A percentile compares a stretch with the other conserved stretches of the same genome.
Evolutionary conservation across 2,888 invertebrate genomes (phyloP).

Genomic region (Lasioglossum calceatum): DNA sequence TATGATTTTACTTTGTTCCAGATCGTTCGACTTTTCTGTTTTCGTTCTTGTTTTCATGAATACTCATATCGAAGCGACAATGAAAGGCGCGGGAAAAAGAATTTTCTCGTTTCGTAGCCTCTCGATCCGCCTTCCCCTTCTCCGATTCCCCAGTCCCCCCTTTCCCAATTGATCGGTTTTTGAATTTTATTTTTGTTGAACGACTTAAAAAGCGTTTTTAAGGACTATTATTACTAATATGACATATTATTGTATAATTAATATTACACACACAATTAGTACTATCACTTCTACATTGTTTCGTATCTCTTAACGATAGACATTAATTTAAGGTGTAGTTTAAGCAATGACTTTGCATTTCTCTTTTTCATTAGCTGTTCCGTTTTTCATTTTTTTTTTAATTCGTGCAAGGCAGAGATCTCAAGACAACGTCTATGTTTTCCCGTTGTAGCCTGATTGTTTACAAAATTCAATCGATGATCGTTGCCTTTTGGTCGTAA

Average conservation of each 20-base stretch:
- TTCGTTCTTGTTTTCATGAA: constrained; percentile 47
- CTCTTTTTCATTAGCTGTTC: constrained; percentile 20
- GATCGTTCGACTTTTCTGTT: constrained; percentile 32
- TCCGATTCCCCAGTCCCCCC: neutral
- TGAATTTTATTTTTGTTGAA: constrained; percentile 37
- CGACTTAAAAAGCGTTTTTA: constrained; percentile 19
- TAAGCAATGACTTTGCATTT: constrained; percentile 29
- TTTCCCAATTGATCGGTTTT: neutral
- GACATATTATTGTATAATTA: constrained; percentile 7
- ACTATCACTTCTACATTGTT: constrained; percentile 48
- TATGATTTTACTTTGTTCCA: constrained; percentile 28
- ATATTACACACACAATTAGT: constrained; percentile 4
- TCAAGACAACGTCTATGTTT: constrained; percentile 33
- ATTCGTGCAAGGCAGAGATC: constrained; percentile 37
- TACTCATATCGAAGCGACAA: constrained; percentile 60
- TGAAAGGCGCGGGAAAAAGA: constrained; percentile 11
- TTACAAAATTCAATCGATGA: neutral
- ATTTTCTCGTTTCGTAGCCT: constrained; percentile 32
- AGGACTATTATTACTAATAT: neutral
- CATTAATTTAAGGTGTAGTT: constrained; percentile 34
- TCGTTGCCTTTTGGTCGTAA: neutral
- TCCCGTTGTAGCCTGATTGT: neutral
- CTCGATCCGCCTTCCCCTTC: constrained; percentile 1
- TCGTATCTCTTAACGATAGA: constrained; percentile 55
- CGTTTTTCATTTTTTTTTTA: neutral